These are phyloP conservation scores for Metallyticus violacea DNA, from an alignment of 2,888 invertebrate species.

Conservation along the genomic window DNA sequence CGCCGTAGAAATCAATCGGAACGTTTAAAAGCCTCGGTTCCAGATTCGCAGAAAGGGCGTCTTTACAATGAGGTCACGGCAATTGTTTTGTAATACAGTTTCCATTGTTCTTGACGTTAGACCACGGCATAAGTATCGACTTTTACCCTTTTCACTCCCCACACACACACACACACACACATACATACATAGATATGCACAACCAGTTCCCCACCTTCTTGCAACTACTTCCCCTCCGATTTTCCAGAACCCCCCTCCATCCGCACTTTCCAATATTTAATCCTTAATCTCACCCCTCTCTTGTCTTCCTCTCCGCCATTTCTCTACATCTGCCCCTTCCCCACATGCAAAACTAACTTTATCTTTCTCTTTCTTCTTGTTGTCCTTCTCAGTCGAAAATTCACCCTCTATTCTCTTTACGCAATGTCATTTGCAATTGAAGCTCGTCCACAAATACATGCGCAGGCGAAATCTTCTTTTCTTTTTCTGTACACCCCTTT, in stretches of 20 bases:
- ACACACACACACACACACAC: neutral
- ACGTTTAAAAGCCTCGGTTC: neutral
- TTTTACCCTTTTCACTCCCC: slow-evolving; percentile 19
- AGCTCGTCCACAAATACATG: slow-evolving; percentile 9
- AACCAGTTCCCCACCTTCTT: neutral
- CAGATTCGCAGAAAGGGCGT: neutral
- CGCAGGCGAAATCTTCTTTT: neutral
- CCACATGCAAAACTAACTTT: slow-evolving; percentile 23
- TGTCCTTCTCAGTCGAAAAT: slow-evolving; percentile 9
- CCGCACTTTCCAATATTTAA: slow-evolving; percentile 17
- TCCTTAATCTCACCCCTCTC: slow-evolving; percentile 12
- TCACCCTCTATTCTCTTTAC: slow-evolving; percentile 11
- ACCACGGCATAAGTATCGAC: slow-evolving; percentile 27
- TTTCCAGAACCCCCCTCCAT: neutral
- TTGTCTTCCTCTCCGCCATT: neutral
- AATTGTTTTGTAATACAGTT: neutral
- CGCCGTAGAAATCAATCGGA: neutral
- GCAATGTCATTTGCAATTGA: slow-evolving; percentile 32
- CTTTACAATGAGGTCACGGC: neutral
- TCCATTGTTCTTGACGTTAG: slow-evolving; percentile 29
- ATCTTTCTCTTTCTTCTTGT: slow-evolving; percentile 29
- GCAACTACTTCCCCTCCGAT: neutral
- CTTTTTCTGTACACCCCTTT: neutral
- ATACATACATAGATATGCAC: neutral
- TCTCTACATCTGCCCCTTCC: neutral